Evolutionary conservation across 2,113 vertebrate species (phyloP).

Genomic region (Prionailurus bengalensis): DNA sequence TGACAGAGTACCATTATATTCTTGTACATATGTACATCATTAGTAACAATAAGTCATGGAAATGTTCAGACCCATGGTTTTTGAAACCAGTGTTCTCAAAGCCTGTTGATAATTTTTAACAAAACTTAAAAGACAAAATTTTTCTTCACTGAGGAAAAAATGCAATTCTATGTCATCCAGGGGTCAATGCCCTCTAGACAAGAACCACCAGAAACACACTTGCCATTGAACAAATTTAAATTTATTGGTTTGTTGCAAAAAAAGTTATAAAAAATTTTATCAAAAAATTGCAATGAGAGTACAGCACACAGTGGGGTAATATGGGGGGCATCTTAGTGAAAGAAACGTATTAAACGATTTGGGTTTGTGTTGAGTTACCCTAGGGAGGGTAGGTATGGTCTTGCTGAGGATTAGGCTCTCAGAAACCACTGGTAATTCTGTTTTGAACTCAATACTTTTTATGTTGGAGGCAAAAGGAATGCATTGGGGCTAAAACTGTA

Average conservation of each 20-base stretch:
- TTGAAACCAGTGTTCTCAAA: slow-evolving; percentile 12
- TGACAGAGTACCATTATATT: neutral
- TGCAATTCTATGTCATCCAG: neutral
- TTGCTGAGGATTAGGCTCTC: neutral
- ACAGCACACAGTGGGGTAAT: neutral
- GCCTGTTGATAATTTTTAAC: neutral
- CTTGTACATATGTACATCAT: neutral
- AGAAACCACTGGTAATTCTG: neutral
- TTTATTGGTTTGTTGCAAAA: neutral
- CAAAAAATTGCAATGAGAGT: neutral
- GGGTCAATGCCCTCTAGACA: neutral
- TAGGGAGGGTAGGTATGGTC: neutral
- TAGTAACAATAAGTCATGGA: neutral
- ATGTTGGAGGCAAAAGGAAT: neutral
- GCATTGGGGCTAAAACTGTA: neutral
- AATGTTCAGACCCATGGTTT: neutral
- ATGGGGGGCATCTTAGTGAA: neutral
- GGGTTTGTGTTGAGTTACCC: neutral
- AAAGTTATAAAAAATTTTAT: too few relatives aligned
- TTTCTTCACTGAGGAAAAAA: neutral
- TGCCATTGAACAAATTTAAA: neutral
- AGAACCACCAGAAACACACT: neutral
- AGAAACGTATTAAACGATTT: neutral
- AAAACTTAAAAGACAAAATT: neutral
- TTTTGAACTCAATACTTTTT: neutral